phyloP scores from a whole-genome alignment of 2,797 vertebrate species.

The Tokudaia tokunoshimensis region DNA sequence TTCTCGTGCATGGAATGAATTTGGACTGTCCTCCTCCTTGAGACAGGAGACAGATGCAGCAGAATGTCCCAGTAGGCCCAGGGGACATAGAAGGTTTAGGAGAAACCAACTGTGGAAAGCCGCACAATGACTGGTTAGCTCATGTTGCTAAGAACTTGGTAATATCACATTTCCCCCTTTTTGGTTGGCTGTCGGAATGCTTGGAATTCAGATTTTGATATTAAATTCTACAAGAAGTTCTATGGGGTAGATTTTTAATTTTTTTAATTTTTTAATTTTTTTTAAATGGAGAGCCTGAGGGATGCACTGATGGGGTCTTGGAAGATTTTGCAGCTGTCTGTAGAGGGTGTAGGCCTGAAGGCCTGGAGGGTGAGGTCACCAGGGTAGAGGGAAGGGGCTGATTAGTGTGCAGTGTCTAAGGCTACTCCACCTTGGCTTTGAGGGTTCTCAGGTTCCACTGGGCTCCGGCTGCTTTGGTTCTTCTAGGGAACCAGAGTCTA shows the following conservation, averaged over 20 bases:
- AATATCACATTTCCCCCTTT: conserved; percentile 7
- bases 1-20: background rate
- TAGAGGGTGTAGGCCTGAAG: background rate
- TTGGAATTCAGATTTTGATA: background rate
- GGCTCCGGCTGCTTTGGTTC: background rate
- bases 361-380: background rate
- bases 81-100: background rate
- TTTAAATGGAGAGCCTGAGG: background rate
- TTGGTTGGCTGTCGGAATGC: conserved; percentile 2
- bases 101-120: background rate
- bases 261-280: background rate
- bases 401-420: accelerated
- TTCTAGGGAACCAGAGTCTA: too few relatives aligned
- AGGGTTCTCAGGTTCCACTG: background rate
- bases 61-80: background rate
- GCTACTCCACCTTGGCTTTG: background rate
- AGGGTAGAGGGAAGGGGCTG: background rate
- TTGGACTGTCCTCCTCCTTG: background rate
- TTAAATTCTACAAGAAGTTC: background rate
- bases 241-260: background rate
- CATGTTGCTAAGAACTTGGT: background rate
- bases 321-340: background rate
- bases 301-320: background rate
- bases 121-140: background rate
- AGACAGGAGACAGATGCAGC: background rate